Percentiles rank a stretch among this genome's conserved stretches.
Conservation (phyloP, 2,888 invertebrate species). For the Lepidocyrtinus sp. region DNA sequence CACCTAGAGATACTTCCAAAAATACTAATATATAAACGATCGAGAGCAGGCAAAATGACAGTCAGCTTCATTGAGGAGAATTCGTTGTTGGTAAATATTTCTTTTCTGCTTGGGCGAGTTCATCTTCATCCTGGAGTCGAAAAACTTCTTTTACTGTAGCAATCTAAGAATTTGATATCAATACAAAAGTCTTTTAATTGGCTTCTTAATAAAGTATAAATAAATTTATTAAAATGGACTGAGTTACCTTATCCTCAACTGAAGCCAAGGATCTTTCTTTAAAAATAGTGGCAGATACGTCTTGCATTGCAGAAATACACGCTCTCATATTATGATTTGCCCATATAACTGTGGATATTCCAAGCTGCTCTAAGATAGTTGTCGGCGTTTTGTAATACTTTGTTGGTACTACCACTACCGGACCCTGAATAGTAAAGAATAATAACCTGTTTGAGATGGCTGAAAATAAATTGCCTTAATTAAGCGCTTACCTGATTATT, state of each 20-base stretch:
- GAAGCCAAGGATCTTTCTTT: constrained; percentile 72
- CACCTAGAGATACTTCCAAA: no score
- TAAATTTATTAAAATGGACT: not conserved
- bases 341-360: constrained; percentile 73
- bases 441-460: no score
- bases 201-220: no score
- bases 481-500: constrained; percentile 72
- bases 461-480: no score
- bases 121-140: constrained; percentile 73
- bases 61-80: no score
- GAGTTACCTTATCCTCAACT: constrained; percentile 72
- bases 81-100: constrained; percentile 72
- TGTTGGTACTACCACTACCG: constrained; percentile 74
- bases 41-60: no score
- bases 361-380: constrained; percentile 72
- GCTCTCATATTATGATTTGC: constrained; percentile 74
- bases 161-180: constrained; percentile 70
- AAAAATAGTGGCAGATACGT: constrained; percentile 71
- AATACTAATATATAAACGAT: no score
- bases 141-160: constrained; percentile 73
- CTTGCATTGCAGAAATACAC: constrained; percentile 73
- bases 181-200: not conserved
- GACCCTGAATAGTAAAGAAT: constrained; percentile 72
- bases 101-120: constrained; percentile 73
- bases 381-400: constrained; percentile 73